Evolutionary conservation across 2,888 invertebrate genomes (phyloP), one percentile per base, ranked within the genome.

Genomic region (Eilema sororculum): DNA sequence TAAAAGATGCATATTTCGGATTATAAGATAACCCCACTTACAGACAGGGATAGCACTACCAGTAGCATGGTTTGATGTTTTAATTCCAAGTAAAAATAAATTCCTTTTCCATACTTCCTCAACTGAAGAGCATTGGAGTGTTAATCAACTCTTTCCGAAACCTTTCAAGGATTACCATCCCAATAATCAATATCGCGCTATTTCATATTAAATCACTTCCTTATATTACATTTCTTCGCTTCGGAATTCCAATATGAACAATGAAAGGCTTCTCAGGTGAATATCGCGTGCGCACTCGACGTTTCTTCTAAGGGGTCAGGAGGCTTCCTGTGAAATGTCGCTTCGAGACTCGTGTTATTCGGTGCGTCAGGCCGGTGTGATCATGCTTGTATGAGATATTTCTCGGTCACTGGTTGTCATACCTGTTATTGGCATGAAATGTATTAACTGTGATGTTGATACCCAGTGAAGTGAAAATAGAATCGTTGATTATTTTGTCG

Each of bases 191-290:
- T 62, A 62, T 57, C 5, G 24, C 22, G 22, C 13, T 62, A 57
- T 58, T 68, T 60, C 46, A 41, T 24, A 65, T 37, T 56, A 52
- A 57, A 57, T 12, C 37, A 52, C 37, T 57, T 28, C 25, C 22
- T 41, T 37, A 68, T 75, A 77, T 76, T 73, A 62, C 62, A 66
- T 80, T 70, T 71, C 67, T 58, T 57, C 25, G 46, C 67, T 33
- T 41, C 20, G 76, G 76, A 72, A 80, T 82, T 82, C 70, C 77
- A 80, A 82, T 82, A 80, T 78, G 24, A 62, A 61, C 69, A 68
- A 67, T 58, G 22, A 24, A 62, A 69, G 67, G 57, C 59, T 41
- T 52, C 71, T 67, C 81, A 82, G 72, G 77, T 76, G 80, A 82
- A 82, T 80, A 77, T 80, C 80, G 74, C 69, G 69, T 73, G 71